A percentile compares a stretch with the other conserved stretches of the same genome.
Evolutionary conservation across 2,797 vertebrate species (phyloP).

Genomic region (Gadopsis marmoratus): DNA sequence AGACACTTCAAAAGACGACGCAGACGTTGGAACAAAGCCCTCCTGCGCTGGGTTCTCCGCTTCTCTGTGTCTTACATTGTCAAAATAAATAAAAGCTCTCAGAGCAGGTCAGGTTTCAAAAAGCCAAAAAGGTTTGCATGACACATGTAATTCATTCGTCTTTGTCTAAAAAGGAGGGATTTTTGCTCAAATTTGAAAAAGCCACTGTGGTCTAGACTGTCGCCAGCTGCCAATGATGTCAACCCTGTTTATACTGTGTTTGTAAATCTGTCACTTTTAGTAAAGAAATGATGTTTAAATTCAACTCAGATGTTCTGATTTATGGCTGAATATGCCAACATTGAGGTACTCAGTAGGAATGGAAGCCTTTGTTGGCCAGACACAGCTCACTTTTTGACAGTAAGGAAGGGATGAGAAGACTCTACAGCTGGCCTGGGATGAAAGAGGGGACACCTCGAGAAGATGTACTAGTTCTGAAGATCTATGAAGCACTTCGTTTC

Average conservation of each 20-base stretch:
- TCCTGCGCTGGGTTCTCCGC: slow-evolving; percentile 38
- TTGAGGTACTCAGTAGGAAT: slow-evolving; percentile 72
- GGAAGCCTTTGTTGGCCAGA: slow-evolving; percentile 53
- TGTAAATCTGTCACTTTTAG: slow-evolving; percentile 80
- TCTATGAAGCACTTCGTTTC: slow-evolving; percentile 73
- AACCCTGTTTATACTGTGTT: slow-evolving; percentile 80
- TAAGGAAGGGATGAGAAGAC: slow-evolving; percentile 64
- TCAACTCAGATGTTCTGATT: slow-evolving; percentile 71
- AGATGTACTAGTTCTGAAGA: slow-evolving; percentile 55
- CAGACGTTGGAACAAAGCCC: slow-evolving; percentile 59
- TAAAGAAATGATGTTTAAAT: slow-evolving; percentile 68
- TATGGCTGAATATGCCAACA: slow-evolving; percentile 61
- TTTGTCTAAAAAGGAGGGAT: slow-evolving; percentile 70
- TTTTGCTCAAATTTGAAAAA: slow-evolving; percentile 72
- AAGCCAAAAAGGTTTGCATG: slow-evolving; percentile 70
- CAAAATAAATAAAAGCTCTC: slow-evolving; percentile 50
- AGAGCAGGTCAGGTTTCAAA: slow-evolving; percentile 70
- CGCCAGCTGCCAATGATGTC: slow-evolving; percentile 81
- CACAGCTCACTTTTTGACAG: slow-evolving; percentile 51
- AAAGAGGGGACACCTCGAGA: slow-evolving; percentile 62
- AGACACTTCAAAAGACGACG: slow-evolving; percentile 24
- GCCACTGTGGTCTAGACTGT: slow-evolving; percentile 79
- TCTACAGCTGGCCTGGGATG: slow-evolving; percentile 75
- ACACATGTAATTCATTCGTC: slow-evolving; percentile 64
- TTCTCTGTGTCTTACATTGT: slow-evolving; percentile 25